Evolutionary conservation across 2,113 vertebrate species (phyloP), one percentile per base, ranked within the genome.

Genomic region (Pimephales promelas): DNA sequence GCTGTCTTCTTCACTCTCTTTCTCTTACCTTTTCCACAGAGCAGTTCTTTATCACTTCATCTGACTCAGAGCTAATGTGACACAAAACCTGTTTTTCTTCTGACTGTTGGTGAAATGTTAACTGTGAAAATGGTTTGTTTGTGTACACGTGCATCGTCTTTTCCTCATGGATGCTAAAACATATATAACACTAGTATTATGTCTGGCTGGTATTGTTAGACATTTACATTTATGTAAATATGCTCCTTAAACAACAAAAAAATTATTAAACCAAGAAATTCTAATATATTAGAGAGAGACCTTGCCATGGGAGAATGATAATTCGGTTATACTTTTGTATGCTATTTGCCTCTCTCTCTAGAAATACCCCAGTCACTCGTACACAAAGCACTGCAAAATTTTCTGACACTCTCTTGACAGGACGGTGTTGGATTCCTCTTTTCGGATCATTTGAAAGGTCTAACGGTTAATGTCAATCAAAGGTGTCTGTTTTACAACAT

Each of bases 21-120:
- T 49, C 22, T 28, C 59, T 10, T 18, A 64, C 59, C 18, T 49
- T 68, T 10, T 70, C 24, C 16, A 45, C 61, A 34, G 40, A 52
- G 13, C 24, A 47, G 24, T 14, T 45, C 43, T 28, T 74, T 52
- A 74, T 52, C 2, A 1, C 24, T 80, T 66, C 18, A 66, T 80
- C 78, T 80, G 24, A 66, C 78, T 80, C 61, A 80, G 10, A 43
- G 18, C 59, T 66, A 79, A 79, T 79, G 24, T 47, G 59, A 64
- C 40, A 62, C 52, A 43, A 49, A 64, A 49, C 59, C 26, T 49
- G 59, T 66, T 45, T 61, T n/a, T 61, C 56, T 61, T 43, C 22
- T 43, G 22, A 16, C 36, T 78, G 3, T 18, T 56, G 28, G 18
- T 40, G 73, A 76, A 16, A 57, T 56, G 49, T 56, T 61, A 34